Conservation (phyloP, 2,113 vertebrate species). For the Pygoscelis antarcticus region DNA sequence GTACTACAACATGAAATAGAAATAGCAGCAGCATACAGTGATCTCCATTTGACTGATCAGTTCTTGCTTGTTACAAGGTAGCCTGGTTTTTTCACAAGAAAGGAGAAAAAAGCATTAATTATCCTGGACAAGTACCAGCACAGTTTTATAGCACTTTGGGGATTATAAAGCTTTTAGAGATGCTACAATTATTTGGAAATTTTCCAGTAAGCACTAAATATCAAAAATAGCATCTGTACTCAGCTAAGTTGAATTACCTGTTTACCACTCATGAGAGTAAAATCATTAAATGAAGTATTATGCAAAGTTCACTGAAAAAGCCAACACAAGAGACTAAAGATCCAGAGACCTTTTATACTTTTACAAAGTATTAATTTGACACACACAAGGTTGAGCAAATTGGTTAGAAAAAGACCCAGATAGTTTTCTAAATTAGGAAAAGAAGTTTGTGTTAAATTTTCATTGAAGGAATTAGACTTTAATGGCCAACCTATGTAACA, state of each 20-base stretch:
- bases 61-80: neutral
- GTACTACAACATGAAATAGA: neutral
- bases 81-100: neutral
- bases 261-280: slow-evolving; percentile 47
- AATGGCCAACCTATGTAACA: neutral
- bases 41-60: slow-evolving; percentile 1
- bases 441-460: neutral
- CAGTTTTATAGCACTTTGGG: slow-evolving; percentile 40
- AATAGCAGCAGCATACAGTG: neutral
- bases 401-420: neutral
- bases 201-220: slow-evolving; percentile 60
- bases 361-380: neutral
- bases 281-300: slow-evolving; percentile 57
- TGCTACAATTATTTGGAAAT: slow-evolving; percentile 51
- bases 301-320: slow-evolving; percentile 4
- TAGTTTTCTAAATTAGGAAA: neutral
- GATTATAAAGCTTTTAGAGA: slow-evolving; percentile 59
- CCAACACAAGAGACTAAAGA: neutral
- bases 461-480: neutral
- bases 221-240: slow-evolving; percentile 61
- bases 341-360: neutral
- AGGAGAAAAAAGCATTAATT: slow-evolving; percentile 29
- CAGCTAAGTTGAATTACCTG: slow-evolving; percentile 45
- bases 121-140: slow-evolving; percentile 38
- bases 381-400: neutral